phyloP scores from a whole-genome alignment of 2,113 vertebrate genomes.

The Marmota monax region DNA sequence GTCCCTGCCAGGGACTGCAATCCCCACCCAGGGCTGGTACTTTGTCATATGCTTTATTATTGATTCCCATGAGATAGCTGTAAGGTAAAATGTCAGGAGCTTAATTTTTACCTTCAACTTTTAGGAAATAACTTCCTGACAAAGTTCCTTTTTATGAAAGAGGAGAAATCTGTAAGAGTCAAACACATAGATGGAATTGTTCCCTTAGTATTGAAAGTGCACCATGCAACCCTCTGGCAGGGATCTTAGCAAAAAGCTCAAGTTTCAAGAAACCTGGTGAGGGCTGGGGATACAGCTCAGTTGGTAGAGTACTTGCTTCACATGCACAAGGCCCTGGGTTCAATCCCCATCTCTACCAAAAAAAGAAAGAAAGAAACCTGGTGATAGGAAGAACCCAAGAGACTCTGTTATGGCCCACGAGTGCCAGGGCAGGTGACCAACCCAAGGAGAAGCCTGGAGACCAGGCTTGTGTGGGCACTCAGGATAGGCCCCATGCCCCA shows the following conservation, averaged over 20 bases:
- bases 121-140: not conserved
- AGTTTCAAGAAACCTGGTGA: no score
- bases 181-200: no score
- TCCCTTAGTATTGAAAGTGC: accelerated
- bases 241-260: not conserved
- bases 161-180: not conserved
- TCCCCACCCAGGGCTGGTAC: not conserved
- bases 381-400: not conserved
- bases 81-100: not conserved
- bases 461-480: not conserved
- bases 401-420: accelerated
- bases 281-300: no score
- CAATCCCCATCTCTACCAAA: no score
- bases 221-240: accelerated
- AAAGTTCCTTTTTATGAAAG: not conserved
- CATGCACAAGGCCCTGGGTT: no score
- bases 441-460: not conserved
- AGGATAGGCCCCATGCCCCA: not conserved
- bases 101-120: not conserved
- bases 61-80: not conserved
- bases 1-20: not conserved
- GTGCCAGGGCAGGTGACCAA: not conserved
- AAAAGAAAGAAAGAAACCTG: not conserved
- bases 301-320: no score
- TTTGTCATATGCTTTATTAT: no score